phyloP scores from a whole-genome alignment of 2,888 invertebrate genomes.

The Hyposoter didymator region DNA sequence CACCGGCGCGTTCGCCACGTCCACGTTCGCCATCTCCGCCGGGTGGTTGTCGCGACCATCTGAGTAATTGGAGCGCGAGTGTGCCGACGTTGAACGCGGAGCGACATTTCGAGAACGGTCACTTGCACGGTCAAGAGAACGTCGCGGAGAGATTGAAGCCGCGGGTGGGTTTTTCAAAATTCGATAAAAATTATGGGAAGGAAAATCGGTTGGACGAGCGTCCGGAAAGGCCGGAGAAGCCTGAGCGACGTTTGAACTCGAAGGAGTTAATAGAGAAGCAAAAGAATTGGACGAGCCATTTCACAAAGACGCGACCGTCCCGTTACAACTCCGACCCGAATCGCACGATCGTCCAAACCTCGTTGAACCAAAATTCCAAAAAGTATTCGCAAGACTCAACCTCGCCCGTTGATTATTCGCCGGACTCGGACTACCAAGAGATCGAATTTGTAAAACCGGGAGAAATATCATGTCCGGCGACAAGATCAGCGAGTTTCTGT shows the following conservation, averaged over 20 bases:
- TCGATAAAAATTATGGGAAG: conserved; percentile 79
- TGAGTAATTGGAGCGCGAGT: conserved; percentile 86
- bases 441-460: conserved; percentile 68
- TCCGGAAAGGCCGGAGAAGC: conserved; percentile 91
- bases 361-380: conserved; percentile 79
- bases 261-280: conserved; percentile 96
- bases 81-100: conserved; percentile 85
- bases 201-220: conserved; percentile 85
- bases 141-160: conserved; percentile 84
- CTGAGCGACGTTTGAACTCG: conserved; percentile 92
- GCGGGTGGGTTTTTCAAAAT: conserved; percentile 76
- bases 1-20: conserved; percentile 86
- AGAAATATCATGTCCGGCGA: conserved; percentile 78
- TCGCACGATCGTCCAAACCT: conserved; percentile 85
- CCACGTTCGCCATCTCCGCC: conserved; percentile 83
- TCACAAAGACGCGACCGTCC: conserved; percentile 90
- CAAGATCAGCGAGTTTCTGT: conserved; percentile 87
- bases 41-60: conserved; percentile 84
- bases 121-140: conserved; percentile 80
- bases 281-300: conserved; percentile 96
- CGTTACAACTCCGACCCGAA: conserved; percentile 88
- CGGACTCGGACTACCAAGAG: conserved; percentile 70
- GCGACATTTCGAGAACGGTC: conserved; percentile 82
- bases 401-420: conserved; percentile 64
- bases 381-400: conserved; percentile 71